These are phyloP conservation scores for Drosophila teissieri DNA, from an alignment of 1,140 invertebrate species.

Conservation along the genomic window DNA sequence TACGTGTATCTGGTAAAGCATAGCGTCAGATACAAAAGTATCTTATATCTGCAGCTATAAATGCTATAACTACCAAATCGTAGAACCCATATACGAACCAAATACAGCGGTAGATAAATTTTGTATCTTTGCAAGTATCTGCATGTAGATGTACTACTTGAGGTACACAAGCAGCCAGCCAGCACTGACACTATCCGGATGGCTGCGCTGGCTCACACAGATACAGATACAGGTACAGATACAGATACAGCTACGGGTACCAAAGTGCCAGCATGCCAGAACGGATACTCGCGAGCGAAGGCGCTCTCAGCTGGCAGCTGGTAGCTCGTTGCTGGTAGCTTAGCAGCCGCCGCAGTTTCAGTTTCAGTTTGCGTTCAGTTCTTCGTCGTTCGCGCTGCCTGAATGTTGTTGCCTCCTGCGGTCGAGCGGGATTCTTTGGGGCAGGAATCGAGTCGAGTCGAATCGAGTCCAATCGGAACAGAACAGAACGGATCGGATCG, in stretches of 20 bases:
- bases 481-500: conserved; percentile 34
- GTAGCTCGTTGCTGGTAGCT: conserved; percentile 32
- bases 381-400: conserved; percentile 62
- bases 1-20: too few species aligned
- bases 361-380: conserved; percentile 50
- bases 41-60: too few species aligned
- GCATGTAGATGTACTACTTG: too few species aligned
- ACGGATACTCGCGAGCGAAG: conserved; percentile 1
- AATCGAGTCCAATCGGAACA: neutral
- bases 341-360: conserved; percentile 42
- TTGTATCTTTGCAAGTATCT: too few species aligned
- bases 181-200: conserved; percentile 7
- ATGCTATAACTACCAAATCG: too few species aligned
- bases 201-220: conserved; percentile 23
- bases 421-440: conserved; percentile 20
- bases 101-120: too few species aligned
- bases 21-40: too few species aligned
- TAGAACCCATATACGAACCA: too few species aligned
- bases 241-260: neutral
- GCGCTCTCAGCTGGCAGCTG: conserved; percentile 18
- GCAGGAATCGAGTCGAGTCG: conserved; percentile 18
- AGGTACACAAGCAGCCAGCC: neutral
- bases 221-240: conserved; percentile 5
- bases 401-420: conserved; percentile 37
- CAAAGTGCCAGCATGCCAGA: neutral